Evolutionary conservation across 2,113 vertebrate genomes (phyloP).

Genomic region (Myanophis thanlyinensis): DNA sequence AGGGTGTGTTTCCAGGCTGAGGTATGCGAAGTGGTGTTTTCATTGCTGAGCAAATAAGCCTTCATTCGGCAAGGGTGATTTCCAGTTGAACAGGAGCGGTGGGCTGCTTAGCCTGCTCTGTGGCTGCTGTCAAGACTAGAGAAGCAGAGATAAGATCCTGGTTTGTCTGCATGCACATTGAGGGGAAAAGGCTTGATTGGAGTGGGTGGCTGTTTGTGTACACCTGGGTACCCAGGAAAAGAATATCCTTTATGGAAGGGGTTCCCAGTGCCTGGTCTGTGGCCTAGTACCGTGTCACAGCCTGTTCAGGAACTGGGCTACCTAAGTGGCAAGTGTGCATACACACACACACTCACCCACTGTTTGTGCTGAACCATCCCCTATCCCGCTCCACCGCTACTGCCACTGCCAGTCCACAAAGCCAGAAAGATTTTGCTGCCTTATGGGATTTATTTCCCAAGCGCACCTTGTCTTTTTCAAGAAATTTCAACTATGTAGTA

Average conservation of each 20-base stretch:
- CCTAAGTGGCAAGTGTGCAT: fast-evolving
- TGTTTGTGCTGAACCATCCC: neutral
- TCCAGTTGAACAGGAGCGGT: neutral
- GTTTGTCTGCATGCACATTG: fast-evolving
- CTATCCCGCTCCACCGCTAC: fast-evolving
- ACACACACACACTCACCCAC: neutral
- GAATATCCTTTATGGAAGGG: neutral
- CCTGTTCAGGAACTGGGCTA: neutral
- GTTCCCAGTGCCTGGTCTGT: neutral
- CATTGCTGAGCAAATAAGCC: slow-evolving; percentile 34
- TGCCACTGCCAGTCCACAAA: neutral
- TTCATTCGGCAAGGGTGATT: neutral
- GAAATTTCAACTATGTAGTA: neutral
- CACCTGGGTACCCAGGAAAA: neutral
- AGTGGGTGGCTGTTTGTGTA: neutral
- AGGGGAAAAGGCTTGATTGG: neutral
- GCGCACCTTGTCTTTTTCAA: neutral
- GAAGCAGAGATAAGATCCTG: fast-evolving
- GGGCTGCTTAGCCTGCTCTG: neutral
- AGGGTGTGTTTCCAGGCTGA: neutral
- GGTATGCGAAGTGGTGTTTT: neutral
- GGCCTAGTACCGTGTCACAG: neutral
- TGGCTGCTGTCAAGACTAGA: neutral
- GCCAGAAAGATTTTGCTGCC: neutral
- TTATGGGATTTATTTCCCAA: neutral